Evolutionary conservation across 64 coral and sea anemone species (phyloP).

Genomic region (Stylophora pistillata): DNA sequence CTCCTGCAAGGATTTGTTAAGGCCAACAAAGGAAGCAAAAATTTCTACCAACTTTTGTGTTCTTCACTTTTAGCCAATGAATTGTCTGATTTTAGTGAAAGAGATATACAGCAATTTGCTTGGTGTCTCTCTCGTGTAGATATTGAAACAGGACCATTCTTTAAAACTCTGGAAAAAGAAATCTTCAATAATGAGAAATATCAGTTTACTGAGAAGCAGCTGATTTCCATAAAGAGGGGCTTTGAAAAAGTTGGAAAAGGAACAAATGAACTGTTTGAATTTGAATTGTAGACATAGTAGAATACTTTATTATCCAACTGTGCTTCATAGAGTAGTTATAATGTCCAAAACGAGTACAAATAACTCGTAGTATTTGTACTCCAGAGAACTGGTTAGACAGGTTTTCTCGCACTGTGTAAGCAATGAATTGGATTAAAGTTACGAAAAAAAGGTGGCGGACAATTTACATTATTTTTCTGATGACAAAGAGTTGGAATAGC

Average conservation of each 20-base stretch:
- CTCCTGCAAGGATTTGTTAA: constrained; percentile 31
- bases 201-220: not conserved
- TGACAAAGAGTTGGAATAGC: too few relatives aligned
- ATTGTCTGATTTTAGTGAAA: constrained; percentile 12
- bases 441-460: too few relatives aligned
- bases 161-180: constrained; percentile 24
- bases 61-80: not conserved
- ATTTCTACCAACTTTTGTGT: not conserved
- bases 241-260: constrained; percentile 23
- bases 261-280: not conserved
- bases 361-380: too few relatives aligned
- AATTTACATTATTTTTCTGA: too few relatives aligned
- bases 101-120: not conserved
- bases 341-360: too few relatives aligned
- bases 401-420: too few relatives aligned
- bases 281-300: not conserved
- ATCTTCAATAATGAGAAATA: constrained; percentile 22
- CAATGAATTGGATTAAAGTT: too few relatives aligned
- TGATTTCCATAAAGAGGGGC: not conserved
- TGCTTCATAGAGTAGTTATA: too few relatives aligned
- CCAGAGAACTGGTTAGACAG: too few relatives aligned
- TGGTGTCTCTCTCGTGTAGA: not conserved
- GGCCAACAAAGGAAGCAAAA: constrained; percentile 10
- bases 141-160: not conserved
- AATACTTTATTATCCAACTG: too few relatives aligned